Base-by-base conservation (phyloP, 2,888 invertebrate species). In the Caenorhabditis sulstoni region DNA sequence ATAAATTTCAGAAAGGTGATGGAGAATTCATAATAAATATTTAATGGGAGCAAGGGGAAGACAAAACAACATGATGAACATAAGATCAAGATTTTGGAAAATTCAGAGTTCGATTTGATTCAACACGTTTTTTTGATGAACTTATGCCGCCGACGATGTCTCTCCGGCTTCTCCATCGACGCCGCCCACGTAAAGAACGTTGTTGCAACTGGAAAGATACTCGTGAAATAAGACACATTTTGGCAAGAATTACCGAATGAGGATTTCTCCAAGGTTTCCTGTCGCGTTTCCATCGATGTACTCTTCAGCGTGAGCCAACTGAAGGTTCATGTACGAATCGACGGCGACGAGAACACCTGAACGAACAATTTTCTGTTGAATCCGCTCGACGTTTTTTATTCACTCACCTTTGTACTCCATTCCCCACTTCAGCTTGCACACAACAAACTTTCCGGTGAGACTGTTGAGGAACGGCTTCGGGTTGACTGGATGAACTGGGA, bases 381-480 rank as follows among this genome's bases (percentile, higher is more conserved):
- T 35, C 4, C 14, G 23, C 50, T 44, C 29, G n/a, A 45, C 4
- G 18, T 9, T 45, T 23, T 37, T 12, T 22, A 20, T 22, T 45
- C 41, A 1, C 57, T 45, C 16, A 86, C 89, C 89, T 93, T 97
- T 97, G 92, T 99, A 99, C 92, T 99, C 98, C 91, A 98, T 98
- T 37, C 99, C 98, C 99, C 99, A 99, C 91, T 99, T 99, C 79
- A 99, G 92, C 92, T 98, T 98, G 1, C 98, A 97, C 91, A 97
- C 94, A 47, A 99, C 97, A 49, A 96, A 94, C 92, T 99, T 99
- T 16, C 99, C 99, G 0, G 97, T 98, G 57, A 99, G 93, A 90
- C 95, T 95, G 93, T 99, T 99, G 66, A 99, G 93, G 92, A 97
- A 99, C 80, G 99, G 99, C 93, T 99, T 99, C 4, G 99, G 99